Base-by-base conservation (phyloP, 2,113 vertebrate genomes). In the Pao palembangensis region DNA sequence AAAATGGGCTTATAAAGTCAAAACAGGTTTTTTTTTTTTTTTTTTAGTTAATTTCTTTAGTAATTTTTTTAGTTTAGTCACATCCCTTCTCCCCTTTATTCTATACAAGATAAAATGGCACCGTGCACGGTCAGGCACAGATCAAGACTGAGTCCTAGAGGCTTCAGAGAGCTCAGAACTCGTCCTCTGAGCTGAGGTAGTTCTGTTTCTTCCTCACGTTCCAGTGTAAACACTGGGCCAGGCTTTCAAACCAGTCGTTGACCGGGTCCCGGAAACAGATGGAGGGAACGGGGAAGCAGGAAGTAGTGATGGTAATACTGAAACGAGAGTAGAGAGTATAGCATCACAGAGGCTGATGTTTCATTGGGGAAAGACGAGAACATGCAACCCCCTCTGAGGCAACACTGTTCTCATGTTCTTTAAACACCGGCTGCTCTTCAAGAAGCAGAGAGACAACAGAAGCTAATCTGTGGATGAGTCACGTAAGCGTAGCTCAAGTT, bases 201-300 rank as follows among this genome's bases (percentile, higher is more conserved):
- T 88, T 90, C 83, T 93, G 92, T 76, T 91, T 91, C 85, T 93
- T 93, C 63, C 92, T 89, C 67, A 93, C 89, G n/a, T 93, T 93
- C 92, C 92, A 93, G 87, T 93, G 92, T 15, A 93, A 84, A 80
- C 92, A 93, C 75, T 91, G 78, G 1, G 91, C 90, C 73, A 93
- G 85, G 73, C 92, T 92, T 77, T 93, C 90, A 8, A 93, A 93
- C 92, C 92, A 93, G 84, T 93, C 92, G 6, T 92, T 91, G 53
- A 93, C 91, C 11, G 91, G 90, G 71, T 92, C 91, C 46, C 90
- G 88, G 81, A 91, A 91, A 55, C 92, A 92, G 76, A 93, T 92
- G 19, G 90, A 92, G 0, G 92, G 92, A 67, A 93, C 89, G 0
- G 92, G 91, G 70, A 88, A 93, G 82, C 92, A 93, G 66, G 92